Base-by-base conservation (phyloP, 2,888 invertebrate genomes). In the Nesidiocoris tenuis region DNA sequence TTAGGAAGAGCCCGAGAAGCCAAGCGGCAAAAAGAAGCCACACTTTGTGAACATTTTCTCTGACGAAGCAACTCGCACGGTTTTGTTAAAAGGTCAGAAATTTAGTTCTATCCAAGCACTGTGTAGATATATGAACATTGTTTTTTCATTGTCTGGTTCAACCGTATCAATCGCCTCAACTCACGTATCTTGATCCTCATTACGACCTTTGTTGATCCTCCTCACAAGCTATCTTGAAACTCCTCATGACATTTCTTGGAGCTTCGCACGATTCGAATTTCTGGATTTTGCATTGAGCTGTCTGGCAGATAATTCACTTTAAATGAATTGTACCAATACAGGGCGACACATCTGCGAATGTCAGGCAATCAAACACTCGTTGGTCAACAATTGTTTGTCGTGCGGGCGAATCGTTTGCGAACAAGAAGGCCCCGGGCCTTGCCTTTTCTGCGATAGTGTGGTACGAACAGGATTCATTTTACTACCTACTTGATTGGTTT, bases 381-480 rank as follows among this genome's bases (percentile, higher is more conserved):
- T 99, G 64, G 87, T 99, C 76, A 95, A 94, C 83, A 99, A 99
- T 84, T 99, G 99, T 82, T 83, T 93, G 12, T 88, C 89, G 77
- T 99, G 99, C 84, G 99, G 99, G 0, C 88, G 97, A 75, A 92
- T 99, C 78, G 93, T 98, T 2, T 99, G 98, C 84, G 88, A 88
- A 74, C 96, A 97, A 84, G 99, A 99, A 85, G 98, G 98, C 0
- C 92, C 96, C 7, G 99, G 99, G 0, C 96, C 97, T 0, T 99
- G 99, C 82, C 87, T 97, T 61, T 96, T 91, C 82, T 99, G 99
- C 85, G 93, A 91, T 0, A 88, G 89, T 81, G 85, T 95, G 83
- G 98, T 98, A 83, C 17, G 25, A 39, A 7, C 39, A n/a, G n/a
- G n/a, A n/a, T n/a, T n/a, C n/a, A n/a, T n/a, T n/a, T n/a, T n/a